Evolutionary conservation across 2,888 invertebrate species (phyloP), one percentile per base, ranked within the genome.

Genomic region (Auanema sp.): DNA sequence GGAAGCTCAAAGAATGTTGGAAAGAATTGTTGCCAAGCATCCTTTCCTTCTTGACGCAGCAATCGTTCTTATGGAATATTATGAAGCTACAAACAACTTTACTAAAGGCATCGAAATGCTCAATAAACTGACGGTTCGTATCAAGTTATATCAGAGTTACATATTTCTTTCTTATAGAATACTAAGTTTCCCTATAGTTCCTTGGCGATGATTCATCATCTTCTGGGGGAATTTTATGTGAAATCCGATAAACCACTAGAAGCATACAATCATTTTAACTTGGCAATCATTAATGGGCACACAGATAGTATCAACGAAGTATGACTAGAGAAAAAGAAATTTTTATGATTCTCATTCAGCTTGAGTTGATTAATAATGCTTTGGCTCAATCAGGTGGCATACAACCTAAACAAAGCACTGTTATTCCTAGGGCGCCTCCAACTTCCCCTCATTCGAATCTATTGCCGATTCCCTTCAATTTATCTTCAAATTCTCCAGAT

Each of bases 1-100:
- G 60, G 60, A 60, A 14, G 60, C 54, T n/a, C 24, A 23, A 21
- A 21, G 25, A 14, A 5, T 60, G 43, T 47, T 60, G 10, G 60
- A 60, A 42, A 23, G 25, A 24, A 16, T 43, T 3, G 49, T 54
- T 10, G 40, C 18, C n/a, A 42, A 47, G 12, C 14, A 11, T 16
- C 60, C 60, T 8, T 42, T 44, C 6, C 21, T 33, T 14, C 10
- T 55, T 23, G 54, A 54, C 6, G 54, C 43, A 4, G 53, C 44
- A 23, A 44, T 53, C 25, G 10, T 24, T 10, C 49, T 60, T 0
- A 24, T 54, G 21, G 60, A 60, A 10, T n/a, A 43, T 3, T 60
- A 60, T n/a, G 44, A 54, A 8, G 33, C 24, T n/a, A 18, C 21
- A 10, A 40, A 40, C 4, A 60, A 60, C 14, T 47, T 23, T 16